These are phyloP conservation scores for Lepus timidus DNA, from an alignment of 2,113 vertebrate genomes.

Conservation along the genomic window DNA sequence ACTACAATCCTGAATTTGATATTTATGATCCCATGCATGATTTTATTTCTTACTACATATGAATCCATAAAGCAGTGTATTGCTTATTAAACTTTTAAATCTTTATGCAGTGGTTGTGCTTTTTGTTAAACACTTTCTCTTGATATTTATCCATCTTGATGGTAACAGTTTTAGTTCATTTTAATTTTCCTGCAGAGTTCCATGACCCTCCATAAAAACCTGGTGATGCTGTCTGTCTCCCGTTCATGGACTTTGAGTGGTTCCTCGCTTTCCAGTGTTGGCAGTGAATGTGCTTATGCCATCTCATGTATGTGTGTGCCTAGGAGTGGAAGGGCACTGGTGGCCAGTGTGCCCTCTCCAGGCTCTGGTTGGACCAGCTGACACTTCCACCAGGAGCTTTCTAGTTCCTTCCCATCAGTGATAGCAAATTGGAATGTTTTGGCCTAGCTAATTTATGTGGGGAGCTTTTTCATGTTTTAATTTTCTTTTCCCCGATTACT, in stretches of 20 bases:
- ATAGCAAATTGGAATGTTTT: neutral
- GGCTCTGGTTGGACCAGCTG: neutral
- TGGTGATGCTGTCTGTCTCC: neutral
- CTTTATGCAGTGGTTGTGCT: neutral
- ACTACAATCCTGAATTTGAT: neutral
- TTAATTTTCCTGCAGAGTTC: neutral
- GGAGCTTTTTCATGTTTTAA: neutral
- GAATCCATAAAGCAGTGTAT: neutral
- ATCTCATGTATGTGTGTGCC: neutral
- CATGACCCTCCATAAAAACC: neutral
- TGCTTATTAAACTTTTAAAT: neutral
- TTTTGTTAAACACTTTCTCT: neutral
- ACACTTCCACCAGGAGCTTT: neutral
- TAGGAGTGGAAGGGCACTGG: neutral
- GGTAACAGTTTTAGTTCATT: neutral
- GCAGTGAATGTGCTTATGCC: neutral
- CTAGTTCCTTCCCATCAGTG: neutral
- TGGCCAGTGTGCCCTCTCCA: neutral
- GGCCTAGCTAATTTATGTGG: neutral
- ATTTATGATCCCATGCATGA: neutral
- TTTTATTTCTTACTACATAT: neutral
- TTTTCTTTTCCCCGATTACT: neutral
- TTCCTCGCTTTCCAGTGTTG: neutral
- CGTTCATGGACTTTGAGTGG: neutral
- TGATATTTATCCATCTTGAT: neutral